Evolutionary conservation across 2,113 vertebrate species (phyloP).

Genomic region (Alouatta palliata): DNA sequence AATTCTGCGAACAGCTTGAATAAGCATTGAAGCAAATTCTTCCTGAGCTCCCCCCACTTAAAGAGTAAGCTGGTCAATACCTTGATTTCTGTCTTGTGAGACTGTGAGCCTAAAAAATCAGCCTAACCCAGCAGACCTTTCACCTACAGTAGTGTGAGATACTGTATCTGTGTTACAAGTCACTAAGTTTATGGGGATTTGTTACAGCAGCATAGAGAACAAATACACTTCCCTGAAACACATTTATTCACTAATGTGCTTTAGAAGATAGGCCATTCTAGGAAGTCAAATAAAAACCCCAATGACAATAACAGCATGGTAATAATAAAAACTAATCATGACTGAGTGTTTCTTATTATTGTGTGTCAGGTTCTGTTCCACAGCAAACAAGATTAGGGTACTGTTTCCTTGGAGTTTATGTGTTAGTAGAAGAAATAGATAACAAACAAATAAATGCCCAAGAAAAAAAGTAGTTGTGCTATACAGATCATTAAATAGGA

Average conservation of each 20-base stretch:
- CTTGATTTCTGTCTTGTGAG: not conserved
- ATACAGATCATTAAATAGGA: not conserved
- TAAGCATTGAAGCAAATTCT: not conserved
- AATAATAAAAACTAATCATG: not conserved
- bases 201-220: not conserved
- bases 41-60: not conserved
- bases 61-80: not conserved
- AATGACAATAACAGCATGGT: not conserved
- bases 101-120: not conserved
- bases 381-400: not conserved
- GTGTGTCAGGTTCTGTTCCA: not conserved
- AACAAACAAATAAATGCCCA: not conserved
- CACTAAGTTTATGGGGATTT: not conserved
- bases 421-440: not conserved
- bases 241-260: not conserved
- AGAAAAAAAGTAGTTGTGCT: not conserved
- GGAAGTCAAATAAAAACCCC: not conserved
- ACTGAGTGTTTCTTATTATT: not conserved
- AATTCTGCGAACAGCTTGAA: not conserved
- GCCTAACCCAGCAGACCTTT: not conserved
- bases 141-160: not conserved
- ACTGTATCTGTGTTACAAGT: not conserved
- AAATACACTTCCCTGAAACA: not conserved
- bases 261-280: not conserved
- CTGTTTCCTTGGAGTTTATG: not conserved